Evolutionary conservation across 1,140 invertebrate species (phyloP), one percentile per base, ranked within the genome.

Genomic region (Megalonaias nervosa): DNA sequence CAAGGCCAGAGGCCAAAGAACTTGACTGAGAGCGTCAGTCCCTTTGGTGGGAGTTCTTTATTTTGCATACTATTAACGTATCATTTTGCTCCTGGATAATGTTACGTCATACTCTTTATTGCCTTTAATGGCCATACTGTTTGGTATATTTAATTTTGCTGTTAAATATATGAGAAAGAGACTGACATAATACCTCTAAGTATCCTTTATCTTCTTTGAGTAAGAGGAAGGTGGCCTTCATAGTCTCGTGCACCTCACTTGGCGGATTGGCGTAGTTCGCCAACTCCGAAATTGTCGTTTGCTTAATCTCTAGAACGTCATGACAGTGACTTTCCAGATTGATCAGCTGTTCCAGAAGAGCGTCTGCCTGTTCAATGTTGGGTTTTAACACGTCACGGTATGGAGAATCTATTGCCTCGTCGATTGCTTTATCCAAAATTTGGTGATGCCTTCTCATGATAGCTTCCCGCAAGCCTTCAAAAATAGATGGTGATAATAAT

Each of bases 141-240:
- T 48, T 48, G 11, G 38, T 48, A 48, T 6, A 48, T 48, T 48
- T 9, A 9, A 48, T 48, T 31, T 31, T 31, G 26, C 26, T 31
- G 26, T 2, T 31, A 3, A 31, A 31, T 31, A 31, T 31, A 31
- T 31, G 4, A 31, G 26, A 31, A 31, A 31, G 26, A 2, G 26
- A 31, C 26, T 31, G 38, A 48, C 38, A 48, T 48, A 48, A 48
- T 48, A 48, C 38, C 38, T 48, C 38, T 48, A 48, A 48, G 38
- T 48, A 48, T 48, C 38, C 6, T n/a, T 59, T 77, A 12, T 77
- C 48, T 55, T 77, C 75, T 19, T 71, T 71, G 16, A 77, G 70
- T 59, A 77, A 55, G 48, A 77, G n/a, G 38, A 72, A 77, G 16
- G 75, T 73, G 12, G 75, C 75, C 13, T 68, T 72, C 75, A 77